Base-by-base conservation (phyloP, 2,888 invertebrate genomes). In the Marasmarcha lunaedactyla region DNA sequence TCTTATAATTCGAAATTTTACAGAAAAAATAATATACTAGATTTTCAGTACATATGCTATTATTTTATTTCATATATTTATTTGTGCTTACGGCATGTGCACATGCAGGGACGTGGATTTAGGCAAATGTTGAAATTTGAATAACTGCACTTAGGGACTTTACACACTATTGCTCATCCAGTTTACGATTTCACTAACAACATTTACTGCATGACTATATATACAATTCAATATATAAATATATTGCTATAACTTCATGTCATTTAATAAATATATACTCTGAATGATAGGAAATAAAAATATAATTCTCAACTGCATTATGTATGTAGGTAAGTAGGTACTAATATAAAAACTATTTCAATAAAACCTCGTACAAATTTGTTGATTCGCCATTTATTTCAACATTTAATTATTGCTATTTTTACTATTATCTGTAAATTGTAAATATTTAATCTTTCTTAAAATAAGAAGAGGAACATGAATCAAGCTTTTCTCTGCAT, bases 221-320 rank as follows among this genome's bases (percentile, higher is more conserved):
- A 66, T 74, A 77, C 70, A 77, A 60, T 59, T 77, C 66, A 78
- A 79, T 85, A 85, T 76, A 84, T 83, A 85, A 86, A 86, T 86
- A 87, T 86, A 86, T 79, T 73, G 85, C 85, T 86, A 83, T 85
- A 20, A 20, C 20, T 20, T 20, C 20, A 20, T 7, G 20, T 20
- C 7, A 20, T 20, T 20, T 83, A 84, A 85, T 87, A 86, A 85
- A 85, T 86, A 86, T 81, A 85, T 71, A 74, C 81, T 84, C 83
- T 85, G 77, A 78, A 85, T 83, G 85, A 85, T 86, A 85, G 78
- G 78, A 85, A 84, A 84, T 72, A 79, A 84, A 84, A 84, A 78
- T 78, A 59, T 59, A 63, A 63, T 71, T 66, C 66, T 63, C 66
- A 78, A 77, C 71, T 72, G 76, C 63, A 64, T 68, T 71, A 71